Conservation (phyloP, 2,797 vertebrate species). For the Trichosurus vulpecula region DNA sequence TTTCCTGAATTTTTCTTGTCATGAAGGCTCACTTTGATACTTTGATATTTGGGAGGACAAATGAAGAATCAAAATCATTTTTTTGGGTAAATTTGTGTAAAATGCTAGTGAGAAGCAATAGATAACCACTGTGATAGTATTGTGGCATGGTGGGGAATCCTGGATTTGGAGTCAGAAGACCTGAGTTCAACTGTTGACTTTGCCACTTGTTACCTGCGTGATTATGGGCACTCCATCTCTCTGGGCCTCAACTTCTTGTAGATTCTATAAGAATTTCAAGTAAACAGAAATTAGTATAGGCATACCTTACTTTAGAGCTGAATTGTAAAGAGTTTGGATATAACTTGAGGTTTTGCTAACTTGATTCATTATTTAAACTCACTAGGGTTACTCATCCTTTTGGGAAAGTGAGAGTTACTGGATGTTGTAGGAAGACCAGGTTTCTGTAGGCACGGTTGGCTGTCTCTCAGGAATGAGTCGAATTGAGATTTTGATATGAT, state of each 20-base stretch:
- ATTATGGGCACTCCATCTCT: background rate
- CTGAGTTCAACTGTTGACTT: background rate
- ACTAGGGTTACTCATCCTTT: background rate
- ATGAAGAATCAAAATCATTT: background rate
- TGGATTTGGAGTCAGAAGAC: background rate
- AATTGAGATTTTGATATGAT: background rate
- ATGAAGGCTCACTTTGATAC: background rate
- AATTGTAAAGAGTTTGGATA: background rate
- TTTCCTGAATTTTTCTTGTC: background rate
- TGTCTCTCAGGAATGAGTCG: background rate
- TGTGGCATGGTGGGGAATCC: background rate
- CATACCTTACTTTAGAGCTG: background rate
- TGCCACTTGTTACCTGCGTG: background rate
- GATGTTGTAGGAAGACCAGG: background rate
- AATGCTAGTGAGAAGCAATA: background rate
- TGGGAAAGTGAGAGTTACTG: background rate
- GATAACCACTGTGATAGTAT: background rate
- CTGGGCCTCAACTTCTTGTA: background rate
- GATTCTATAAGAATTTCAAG: background rate
- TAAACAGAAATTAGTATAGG: background rate
- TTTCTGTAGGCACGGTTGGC: background rate
- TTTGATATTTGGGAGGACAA: background rate
- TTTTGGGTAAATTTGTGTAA: background rate
- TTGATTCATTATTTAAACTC: background rate
- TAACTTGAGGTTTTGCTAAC: background rate